Percentiles rank a stretch among this genome's conserved stretches.
These are phyloP conservation scores for Tricholauxania praeusta DNA, from an alignment of 2,888 invertebrate genomes.

Conservation along the genomic window DNA sequence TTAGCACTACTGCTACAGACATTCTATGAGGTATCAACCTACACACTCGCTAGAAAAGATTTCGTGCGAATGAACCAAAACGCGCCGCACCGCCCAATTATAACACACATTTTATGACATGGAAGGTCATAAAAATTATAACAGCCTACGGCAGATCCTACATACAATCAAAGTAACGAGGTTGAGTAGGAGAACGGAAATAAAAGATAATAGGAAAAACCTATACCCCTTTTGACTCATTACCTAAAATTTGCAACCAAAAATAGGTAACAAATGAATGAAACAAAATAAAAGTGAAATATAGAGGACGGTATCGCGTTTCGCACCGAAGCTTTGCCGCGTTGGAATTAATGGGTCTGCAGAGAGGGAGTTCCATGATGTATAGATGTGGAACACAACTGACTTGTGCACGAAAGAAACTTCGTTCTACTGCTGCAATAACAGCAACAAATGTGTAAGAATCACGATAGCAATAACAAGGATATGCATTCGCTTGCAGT, in stretches of 20 bases:
- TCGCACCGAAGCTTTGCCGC: background rate
- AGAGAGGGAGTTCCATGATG: conserved; percentile 25
- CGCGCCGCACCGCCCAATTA: too few species aligned
- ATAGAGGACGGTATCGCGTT: background rate
- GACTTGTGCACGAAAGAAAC: conserved; percentile 18
- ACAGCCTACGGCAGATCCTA: conserved; percentile 6
- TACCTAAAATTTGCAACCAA: background rate
- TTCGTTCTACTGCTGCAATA: conserved; percentile 19
- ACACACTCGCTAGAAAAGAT: too few species aligned
- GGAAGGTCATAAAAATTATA: conserved; percentile 16
- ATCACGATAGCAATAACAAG: conserved; percentile 5
- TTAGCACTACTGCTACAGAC: background rate
- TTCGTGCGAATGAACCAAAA: too few species aligned
- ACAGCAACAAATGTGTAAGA: conserved; percentile 10
- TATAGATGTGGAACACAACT: conserved; percentile 1
- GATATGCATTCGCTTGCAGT: conserved; percentile 31
- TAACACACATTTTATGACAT: conserved; percentile 5
- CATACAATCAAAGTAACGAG: background rate
- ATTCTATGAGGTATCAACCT: background rate
- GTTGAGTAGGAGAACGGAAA: background rate
- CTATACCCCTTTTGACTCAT: background rate
- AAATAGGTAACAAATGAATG: background rate
- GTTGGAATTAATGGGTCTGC: conserved; percentile 33
- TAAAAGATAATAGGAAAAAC: conserved; percentile 1
- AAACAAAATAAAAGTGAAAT: too few species aligned